A percentile compares a stretch with the other conserved stretches of the same genome.
phyloP scores from a whole-genome alignment of 2,888 invertebrate genomes.

The Eugnorisma glareosa region DNA sequence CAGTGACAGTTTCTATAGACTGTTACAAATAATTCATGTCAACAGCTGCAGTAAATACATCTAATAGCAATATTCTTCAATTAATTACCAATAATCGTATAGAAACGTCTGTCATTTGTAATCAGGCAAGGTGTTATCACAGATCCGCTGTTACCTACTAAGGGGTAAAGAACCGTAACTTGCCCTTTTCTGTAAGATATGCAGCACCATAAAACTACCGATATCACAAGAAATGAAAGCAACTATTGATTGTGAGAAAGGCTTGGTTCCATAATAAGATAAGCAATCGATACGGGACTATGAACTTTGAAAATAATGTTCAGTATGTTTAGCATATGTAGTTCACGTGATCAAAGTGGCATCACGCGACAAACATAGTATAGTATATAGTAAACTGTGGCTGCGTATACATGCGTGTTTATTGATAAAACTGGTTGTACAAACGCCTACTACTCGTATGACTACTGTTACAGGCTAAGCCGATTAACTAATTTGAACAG shows the following conservation, averaged over 20 bases:
- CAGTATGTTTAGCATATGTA: constrained; percentile 32
- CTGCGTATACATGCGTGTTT: constrained; percentile 4
- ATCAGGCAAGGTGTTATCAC: background rate
- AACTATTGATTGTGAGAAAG: constrained; percentile 40
- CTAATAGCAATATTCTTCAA: too few relatives aligned
- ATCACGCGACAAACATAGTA: constrained; percentile 49
- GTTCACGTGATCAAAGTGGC: constrained; percentile 54
- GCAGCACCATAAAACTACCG: background rate
- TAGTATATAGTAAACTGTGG: constrained; percentile 33
- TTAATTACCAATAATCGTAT: too few relatives aligned
- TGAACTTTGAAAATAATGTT: constrained; percentile 63
- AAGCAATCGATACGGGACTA: constrained; percentile 46
- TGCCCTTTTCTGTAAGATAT: background rate
- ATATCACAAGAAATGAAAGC: constrained; percentile 19
- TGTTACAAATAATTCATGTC: background rate
- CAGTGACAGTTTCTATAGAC: background rate
- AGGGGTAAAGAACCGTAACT: background rate
- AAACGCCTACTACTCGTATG: too few relatives aligned
- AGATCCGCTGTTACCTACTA: background rate
- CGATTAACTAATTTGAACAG: too few relatives aligned
- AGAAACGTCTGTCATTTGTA: background rate
- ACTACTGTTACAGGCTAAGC: too few relatives aligned
- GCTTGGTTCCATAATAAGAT: constrained; percentile 46
- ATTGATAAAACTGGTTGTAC: constrained; percentile 18
- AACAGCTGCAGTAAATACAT: constrained; percentile 7